Conservation (phyloP, 2,888 invertebrate genomes). For the Leptopilina myrica region DNA sequence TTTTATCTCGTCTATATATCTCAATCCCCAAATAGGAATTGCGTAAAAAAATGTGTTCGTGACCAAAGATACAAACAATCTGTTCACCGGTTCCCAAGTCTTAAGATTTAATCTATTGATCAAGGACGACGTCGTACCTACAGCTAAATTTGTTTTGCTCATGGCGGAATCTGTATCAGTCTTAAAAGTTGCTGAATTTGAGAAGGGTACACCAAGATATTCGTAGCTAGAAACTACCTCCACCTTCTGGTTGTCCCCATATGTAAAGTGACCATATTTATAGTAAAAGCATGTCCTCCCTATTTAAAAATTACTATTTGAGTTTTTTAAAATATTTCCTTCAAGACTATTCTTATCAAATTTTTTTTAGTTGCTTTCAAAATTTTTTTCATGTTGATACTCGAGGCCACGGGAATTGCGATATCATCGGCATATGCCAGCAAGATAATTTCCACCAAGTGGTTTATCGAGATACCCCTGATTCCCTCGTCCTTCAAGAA, state of each 20-base stretch:
- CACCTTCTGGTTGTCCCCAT: background rate
- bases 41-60: too few species aligned
- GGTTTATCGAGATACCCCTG: background rate
- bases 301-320: background rate
- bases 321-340: background rate
- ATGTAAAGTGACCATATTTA: background rate
- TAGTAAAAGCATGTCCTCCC: background rate
- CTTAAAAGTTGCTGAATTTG: background rate
- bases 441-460: background rate
- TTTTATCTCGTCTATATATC: too few species aligned
- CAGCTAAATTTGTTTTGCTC: background rate
- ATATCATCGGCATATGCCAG: constrained; percentile 34
- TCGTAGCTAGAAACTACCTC: constrained; percentile 1
- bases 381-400: background rate
- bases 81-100: too few species aligned
- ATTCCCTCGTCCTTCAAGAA: constrained; percentile 10
- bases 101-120: too few species aligned
- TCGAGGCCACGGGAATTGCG: background rate
- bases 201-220: background rate
- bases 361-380: constrained; percentile 9
- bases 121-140: background rate
- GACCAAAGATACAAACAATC: too few species aligned
- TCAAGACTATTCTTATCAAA: constrained; percentile 5
- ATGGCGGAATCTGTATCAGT: background rate
- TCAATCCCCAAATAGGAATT: too few species aligned